Evolutionary conservation across 2,113 vertebrate genomes (phyloP).

Genomic region (Microtus richardsoni): DNA sequence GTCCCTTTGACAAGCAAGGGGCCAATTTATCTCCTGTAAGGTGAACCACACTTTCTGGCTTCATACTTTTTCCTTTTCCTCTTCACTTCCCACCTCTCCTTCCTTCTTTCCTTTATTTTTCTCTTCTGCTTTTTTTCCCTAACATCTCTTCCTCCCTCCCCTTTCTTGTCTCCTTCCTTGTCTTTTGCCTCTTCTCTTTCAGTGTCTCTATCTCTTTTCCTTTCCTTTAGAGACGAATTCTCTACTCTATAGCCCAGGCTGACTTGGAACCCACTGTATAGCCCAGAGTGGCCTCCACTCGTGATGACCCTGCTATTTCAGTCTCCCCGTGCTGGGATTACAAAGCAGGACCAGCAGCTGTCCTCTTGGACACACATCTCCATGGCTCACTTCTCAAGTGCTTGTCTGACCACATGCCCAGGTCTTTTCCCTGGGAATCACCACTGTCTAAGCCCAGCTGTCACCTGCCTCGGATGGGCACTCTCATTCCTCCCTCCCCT

Average conservation of each 20-base stretch:
- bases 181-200: neutral
- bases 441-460: neutral
- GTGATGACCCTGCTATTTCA: neutral
- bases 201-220: neutral
- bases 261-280: neutral
- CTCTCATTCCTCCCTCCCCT: neutral
- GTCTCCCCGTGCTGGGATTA: neutral
- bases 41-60: neutral
- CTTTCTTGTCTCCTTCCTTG: too few species aligned
- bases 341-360: neutral
- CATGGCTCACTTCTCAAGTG: neutral
- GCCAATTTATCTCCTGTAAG: neutral
- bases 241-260: neutral
- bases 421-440: neutral
- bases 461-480: neutral
- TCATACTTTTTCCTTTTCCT: too few species aligned
- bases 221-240: neutral
- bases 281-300: neutral
- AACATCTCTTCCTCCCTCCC: neutral
- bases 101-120: too few species aligned
- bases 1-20: neutral
- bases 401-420: neutral
- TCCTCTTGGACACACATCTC: neutral
- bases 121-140: neutral
- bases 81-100: rapidly evolving